Evolutionary conservation across 2,888 invertebrate species (phyloP).

Genomic region (Scaptomyza tumidula): DNA sequence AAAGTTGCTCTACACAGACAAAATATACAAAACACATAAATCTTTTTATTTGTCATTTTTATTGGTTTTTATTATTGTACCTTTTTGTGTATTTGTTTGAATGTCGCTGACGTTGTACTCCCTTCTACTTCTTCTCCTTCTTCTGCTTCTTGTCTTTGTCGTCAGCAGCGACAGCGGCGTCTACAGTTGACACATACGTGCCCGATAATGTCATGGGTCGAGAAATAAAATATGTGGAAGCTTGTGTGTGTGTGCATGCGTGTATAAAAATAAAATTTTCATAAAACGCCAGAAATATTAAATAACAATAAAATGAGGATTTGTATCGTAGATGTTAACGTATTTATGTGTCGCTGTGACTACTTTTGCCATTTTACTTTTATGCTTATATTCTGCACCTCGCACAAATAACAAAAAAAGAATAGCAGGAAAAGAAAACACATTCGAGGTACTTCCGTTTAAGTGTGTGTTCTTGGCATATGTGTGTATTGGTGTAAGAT

Average conservation of each 20-base stretch:
- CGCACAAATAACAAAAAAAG: constrained; percentile 5
- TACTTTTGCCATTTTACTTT: constrained; percentile 62
- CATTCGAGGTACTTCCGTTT: constrained; percentile 11
- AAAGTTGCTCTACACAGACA: constrained; percentile 40
- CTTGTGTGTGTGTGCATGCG: constrained; percentile 10
- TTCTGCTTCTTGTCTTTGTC: constrained; percentile 1
- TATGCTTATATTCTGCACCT: constrained; percentile 61
- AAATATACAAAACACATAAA: constrained; percentile 69
- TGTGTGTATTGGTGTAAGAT: no score
- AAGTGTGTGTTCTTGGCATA: constrained; percentile 8
- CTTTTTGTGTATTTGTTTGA: constrained; percentile 52
- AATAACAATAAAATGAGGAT: constrained; percentile 72
- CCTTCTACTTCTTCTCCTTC: accelerated
- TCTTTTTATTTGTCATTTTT: constrained; percentile 81
- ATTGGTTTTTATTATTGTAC: constrained; percentile 80
- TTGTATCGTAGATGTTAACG: constrained; percentile 56
- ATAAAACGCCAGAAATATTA: constrained; percentile 72
- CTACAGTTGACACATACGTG: constrained; percentile 75
- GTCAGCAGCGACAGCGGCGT: constrained; percentile 36
- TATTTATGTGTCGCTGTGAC: constrained; percentile 67
- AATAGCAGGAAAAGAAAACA: background rate
- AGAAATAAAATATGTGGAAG: constrained; percentile 10
- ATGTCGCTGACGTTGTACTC: constrained; percentile 20
- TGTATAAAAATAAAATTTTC: constrained; percentile 67
- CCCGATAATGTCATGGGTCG: constrained; percentile 64